phyloP scores from a whole-genome alignment of 2,113 vertebrate species.

The Ranitomeya variabilis region DNA sequence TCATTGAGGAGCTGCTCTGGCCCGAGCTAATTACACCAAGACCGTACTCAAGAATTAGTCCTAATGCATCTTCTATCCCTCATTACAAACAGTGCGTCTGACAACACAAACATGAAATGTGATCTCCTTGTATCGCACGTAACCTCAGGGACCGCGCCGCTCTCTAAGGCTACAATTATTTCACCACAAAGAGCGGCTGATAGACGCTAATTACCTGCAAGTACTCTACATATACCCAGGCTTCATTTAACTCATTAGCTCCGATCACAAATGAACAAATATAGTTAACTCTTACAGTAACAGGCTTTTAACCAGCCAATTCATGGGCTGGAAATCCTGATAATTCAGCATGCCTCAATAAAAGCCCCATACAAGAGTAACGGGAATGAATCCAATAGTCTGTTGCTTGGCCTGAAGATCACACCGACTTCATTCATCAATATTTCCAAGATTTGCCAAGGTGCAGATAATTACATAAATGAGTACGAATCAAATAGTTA shows the following conservation, averaged over 20 bases:
- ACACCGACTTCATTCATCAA: too few species aligned
- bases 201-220: conserved; percentile 9
- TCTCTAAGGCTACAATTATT: conserved; percentile 27
- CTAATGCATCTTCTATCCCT: neutral
- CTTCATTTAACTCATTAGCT: neutral
- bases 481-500: too few species aligned
- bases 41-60: neutral
- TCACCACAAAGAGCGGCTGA: neutral
- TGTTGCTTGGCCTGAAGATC: neutral
- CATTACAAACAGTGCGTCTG: conserved; percentile 21
- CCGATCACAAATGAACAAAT: too few species aligned
- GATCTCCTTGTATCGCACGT: neutral
- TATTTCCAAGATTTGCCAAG: too few species aligned
- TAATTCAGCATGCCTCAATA: neutral
- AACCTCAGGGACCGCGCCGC: neutral
- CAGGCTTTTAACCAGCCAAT: neutral
- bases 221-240: neutral
- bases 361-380: neutral
- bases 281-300: neutral
- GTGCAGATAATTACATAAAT: too few species aligned
- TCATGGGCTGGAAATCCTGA: neutral
- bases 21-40: neutral
- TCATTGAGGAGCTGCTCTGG: neutral
- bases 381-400: neutral
- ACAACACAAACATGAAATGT: conserved; percentile 30